phyloP scores from a whole-genome alignment of 2,113 vertebrate genomes.

The Emydura subglobosa region DNA sequence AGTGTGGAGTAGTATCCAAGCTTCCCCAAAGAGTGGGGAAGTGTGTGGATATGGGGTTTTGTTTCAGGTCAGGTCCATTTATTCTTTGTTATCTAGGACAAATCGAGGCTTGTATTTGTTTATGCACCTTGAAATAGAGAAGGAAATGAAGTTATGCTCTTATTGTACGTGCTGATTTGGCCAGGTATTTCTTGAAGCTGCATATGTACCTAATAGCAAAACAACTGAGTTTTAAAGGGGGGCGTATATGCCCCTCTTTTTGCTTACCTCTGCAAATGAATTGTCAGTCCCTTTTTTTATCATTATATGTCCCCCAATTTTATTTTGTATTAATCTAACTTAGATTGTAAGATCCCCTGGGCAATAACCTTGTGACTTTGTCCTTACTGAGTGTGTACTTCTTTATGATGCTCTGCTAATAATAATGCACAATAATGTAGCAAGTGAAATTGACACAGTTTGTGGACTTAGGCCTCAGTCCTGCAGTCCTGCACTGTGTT shows the following conservation, averaged over 20 bases:
- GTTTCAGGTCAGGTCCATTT: background rate
- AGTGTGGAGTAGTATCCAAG: background rate
- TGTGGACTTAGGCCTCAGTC: background rate
- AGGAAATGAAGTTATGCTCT: slow-evolving; percentile 51
- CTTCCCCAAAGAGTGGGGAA: background rate
- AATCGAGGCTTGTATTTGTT: background rate
- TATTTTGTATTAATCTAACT: background rate
- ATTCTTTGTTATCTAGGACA: slow-evolving; percentile 12
- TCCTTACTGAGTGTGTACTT: background rate
- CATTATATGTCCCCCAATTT: background rate
- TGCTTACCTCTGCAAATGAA: background rate
- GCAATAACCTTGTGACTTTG: background rate
- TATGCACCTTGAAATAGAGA: slow-evolving; percentile 19
- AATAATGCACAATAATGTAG: background rate
- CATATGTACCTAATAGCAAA: background rate
- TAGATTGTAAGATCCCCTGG: background rate
- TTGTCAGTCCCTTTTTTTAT: background rate
- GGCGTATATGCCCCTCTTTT: background rate
- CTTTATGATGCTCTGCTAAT: background rate
- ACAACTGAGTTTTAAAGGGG: background rate
- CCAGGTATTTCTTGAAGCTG: slow-evolving; percentile 27
- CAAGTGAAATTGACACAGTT: background rate
- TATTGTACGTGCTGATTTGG: background rate
- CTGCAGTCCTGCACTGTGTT: background rate
- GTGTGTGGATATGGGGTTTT: background rate